Conservation (phyloP, 2,113 vertebrate species). For the Oreochromis tanganicae region DNA sequence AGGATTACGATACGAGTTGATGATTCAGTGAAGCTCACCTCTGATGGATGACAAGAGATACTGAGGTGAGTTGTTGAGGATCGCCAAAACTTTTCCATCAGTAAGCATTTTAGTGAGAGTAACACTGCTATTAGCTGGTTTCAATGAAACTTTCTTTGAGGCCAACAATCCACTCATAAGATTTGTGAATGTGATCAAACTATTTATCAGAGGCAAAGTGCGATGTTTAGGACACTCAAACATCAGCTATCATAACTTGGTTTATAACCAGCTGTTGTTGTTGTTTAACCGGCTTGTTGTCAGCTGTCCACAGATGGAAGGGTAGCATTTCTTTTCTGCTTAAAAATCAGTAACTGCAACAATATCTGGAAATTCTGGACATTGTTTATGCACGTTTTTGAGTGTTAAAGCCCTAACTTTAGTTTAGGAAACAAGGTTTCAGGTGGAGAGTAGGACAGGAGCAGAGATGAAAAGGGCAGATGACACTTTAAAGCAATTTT, state of each 20-base stretch:
- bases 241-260: neutral
- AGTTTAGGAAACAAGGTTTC: neutral
- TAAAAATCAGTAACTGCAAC: neutral
- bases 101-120: neutral
- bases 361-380: neutral
- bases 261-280: neutral
- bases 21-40: neutral
- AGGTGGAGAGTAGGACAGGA: neutral
- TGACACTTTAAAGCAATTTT: neutral
- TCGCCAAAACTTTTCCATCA: neutral
- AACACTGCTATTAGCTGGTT: neutral
- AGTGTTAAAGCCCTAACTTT: neutral
- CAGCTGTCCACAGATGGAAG: accelerated
- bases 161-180: neutral
- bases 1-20: neutral
- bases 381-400: neutral
- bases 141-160: neutral
- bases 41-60: neutral
- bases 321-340: neutral
- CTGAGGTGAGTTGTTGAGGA: neutral
- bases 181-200: accelerated
- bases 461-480: neutral
- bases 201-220: neutral
- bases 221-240: neutral
- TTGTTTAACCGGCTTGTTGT: neutral